phyloP scores from a whole-genome alignment of 1,140 invertebrate species.

The Whitmania pigra region DNA sequence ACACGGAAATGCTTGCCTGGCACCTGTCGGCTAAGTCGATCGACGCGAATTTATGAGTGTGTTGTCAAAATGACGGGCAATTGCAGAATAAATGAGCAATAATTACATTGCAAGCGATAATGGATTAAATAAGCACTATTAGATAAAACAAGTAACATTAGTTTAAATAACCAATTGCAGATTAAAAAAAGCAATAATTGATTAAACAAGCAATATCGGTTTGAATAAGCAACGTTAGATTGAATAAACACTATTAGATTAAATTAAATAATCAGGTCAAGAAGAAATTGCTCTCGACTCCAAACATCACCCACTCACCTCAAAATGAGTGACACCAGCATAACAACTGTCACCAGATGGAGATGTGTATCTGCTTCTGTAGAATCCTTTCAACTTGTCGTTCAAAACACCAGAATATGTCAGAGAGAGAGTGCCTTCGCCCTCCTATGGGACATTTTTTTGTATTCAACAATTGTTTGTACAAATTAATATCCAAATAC shows the following conservation, averaged over 20 bases:
- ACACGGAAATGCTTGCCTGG: slow-evolving; percentile 82
- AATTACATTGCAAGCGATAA: no score
- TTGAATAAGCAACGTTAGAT: no score
- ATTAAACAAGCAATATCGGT: no score
- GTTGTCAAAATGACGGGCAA: background rate
- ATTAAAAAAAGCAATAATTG: no score
- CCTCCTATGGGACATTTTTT: slow-evolving; percentile 36
- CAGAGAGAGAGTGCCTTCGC: slow-evolving; percentile 55
- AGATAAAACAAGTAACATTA: no score
- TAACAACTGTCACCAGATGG: slow-evolving; percentile 60
- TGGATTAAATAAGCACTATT: no score
- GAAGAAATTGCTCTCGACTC: background rate
- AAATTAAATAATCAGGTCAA: no score
- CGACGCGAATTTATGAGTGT: background rate
- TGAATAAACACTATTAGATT: no score
- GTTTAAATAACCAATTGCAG: background rate
- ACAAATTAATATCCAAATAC: background rate
- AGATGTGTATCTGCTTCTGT: slow-evolving; percentile 69
- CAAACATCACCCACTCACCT: slow-evolving; percentile 31
- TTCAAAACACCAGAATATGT: slow-evolving; percentile 71
- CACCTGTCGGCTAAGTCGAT: slow-evolving; percentile 66
- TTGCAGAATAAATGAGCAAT: no score
- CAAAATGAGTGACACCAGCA: slow-evolving; percentile 79
- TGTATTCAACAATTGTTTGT: background rate
- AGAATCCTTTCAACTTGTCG: slow-evolving; percentile 88